Conservation (phyloP, 2,797 vertebrate genomes). For the Falco columbarius region DNA sequence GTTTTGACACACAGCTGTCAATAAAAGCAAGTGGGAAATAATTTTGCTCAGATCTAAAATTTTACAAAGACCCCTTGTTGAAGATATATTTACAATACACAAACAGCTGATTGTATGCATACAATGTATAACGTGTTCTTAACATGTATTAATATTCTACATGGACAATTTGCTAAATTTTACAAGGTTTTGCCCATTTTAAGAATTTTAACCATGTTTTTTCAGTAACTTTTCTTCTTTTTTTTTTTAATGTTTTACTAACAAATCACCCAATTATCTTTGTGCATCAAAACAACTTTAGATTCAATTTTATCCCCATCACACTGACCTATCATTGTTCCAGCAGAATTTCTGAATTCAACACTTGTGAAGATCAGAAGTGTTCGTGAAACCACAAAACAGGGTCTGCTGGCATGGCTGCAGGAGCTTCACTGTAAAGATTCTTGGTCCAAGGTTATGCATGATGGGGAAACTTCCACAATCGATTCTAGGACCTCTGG, state of each 20-base stretch:
- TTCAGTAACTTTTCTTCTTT: background rate
- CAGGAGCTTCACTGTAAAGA: background rate
- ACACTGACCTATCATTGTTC: background rate
- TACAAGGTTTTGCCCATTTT: background rate
- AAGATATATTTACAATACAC: rapidly evolving
- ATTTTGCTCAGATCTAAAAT: background rate
- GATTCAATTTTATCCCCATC: background rate
- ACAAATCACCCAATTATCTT: background rate
- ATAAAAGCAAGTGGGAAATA: background rate
- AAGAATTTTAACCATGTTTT: background rate
- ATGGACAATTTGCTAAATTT: background rate
- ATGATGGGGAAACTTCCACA: background rate
- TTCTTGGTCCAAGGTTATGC: background rate
- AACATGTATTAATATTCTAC: background rate
- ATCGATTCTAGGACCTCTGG: background rate
- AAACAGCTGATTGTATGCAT: background rate
- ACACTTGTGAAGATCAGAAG: background rate
- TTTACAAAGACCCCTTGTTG: background rate
- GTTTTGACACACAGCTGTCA: background rate
- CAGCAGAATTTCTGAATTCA: background rate
- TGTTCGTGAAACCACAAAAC: background rate
- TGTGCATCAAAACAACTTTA: background rate
- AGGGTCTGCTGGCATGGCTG: background rate
- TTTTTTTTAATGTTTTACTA: background rate
- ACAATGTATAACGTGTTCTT: background rate